These are phyloP conservation scores for Epinephelus moara DNA, from an alignment of 2,113 vertebrate genomes.

Conservation along the genomic window DNA sequence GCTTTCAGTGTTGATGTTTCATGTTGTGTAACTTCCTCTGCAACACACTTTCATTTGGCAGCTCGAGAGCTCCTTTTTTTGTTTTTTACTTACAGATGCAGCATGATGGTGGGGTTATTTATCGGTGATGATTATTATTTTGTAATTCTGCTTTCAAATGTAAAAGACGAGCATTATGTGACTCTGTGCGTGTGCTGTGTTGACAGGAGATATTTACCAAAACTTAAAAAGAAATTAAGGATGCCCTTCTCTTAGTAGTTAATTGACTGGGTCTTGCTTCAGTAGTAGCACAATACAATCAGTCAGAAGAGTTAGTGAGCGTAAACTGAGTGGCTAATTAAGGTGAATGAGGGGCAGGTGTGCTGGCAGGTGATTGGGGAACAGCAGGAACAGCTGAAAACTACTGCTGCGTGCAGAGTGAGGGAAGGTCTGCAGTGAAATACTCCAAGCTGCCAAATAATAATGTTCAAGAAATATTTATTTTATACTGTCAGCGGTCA, in stretches of 20 bases:
- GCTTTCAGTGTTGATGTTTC: conserved; percentile 22
- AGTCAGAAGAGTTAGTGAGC: conserved; percentile 30
- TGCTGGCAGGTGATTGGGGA: conserved; percentile 53
- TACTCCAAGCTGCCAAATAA: background rate
- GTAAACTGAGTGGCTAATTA: conserved; percentile 50
- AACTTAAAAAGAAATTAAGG: background rate
- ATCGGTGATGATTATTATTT: background rate
- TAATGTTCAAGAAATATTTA: background rate
- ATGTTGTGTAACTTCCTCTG: conserved; percentile 28
- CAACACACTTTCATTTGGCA: conserved; percentile 43
- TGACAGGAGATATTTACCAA: background rate
- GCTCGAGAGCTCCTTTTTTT: conserved; percentile 23
- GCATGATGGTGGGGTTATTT: background rate
- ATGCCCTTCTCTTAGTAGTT: background rate
- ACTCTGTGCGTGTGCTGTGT: background rate
- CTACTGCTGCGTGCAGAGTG: conserved; percentile 19
- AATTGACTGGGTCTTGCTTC: conserved; percentile 7
- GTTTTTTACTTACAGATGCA: background rate
- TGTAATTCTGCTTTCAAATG: background rate
- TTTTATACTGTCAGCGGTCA: background rate
- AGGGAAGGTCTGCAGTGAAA: background rate
- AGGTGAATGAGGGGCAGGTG: conserved; percentile 54
- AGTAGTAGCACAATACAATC: background rate
- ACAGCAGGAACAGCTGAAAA: conserved; percentile 41
- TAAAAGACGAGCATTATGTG: background rate